A percentile compares a stretch with the other conserved stretches of the same genome.
Conservation (phyloP, 2,888 invertebrate species). For the Bhutanitis thaidina region DNA sequence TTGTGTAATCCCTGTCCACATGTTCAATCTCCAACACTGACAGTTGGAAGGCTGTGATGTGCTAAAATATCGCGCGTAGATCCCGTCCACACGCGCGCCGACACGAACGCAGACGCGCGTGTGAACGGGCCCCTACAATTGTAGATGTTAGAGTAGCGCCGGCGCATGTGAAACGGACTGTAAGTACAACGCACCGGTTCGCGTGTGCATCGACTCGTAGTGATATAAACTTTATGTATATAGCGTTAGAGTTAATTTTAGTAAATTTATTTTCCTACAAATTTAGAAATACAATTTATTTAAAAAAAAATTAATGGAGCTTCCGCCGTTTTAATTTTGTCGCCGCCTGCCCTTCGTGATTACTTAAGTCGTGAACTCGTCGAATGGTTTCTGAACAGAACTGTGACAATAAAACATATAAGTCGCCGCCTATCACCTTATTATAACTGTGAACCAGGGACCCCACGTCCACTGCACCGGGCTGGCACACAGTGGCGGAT, state of each 20-base stretch:
- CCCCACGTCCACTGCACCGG: background rate
- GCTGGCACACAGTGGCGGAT: background rate
- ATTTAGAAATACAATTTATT: background rate
- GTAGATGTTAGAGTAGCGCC: no score
- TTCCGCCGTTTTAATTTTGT: background rate
- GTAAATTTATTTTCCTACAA: background rate
- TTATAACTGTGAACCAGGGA: background rate
- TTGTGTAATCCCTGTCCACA: no score
- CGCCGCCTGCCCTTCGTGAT: background rate
- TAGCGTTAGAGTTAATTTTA: background rate
- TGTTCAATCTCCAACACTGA: no score
- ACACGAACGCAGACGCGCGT: no score
- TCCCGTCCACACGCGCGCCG: no score
- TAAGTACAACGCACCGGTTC: no score
- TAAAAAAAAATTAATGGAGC: background rate
- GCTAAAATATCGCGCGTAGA: no score
- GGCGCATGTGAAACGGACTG: no score
- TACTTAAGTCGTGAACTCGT: background rate
- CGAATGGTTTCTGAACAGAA: background rate
- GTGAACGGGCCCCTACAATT: no score
- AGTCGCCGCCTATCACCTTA: background rate
- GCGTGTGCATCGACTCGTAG: background rate
- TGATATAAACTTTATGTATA: slow-evolving; percentile 2
- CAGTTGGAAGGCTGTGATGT: no score
- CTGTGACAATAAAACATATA: background rate